phyloP scores from a whole-genome alignment of 2,113 vertebrate species.

The Ivindomyrus marchei region DNA sequence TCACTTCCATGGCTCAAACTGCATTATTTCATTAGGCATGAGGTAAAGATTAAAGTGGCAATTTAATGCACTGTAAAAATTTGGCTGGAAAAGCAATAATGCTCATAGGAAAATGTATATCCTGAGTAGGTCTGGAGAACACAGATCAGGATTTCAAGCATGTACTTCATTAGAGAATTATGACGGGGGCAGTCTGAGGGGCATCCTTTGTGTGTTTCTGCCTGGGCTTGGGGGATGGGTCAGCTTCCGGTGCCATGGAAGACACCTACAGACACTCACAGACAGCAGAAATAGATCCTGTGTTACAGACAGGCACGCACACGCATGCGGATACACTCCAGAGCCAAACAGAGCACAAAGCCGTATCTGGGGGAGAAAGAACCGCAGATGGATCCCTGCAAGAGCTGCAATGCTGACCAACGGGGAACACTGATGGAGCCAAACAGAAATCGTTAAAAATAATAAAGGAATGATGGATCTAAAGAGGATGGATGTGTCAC shows the following conservation, averaged over 20 bases:
- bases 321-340: not conserved
- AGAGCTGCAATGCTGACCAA: not conserved
- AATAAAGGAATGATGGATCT: not conserved
- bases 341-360: not conserved
- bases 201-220: not conserved
- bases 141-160: not conserved
- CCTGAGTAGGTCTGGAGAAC: not conserved
- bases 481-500: not conserved
- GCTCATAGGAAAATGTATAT: not conserved
- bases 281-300: not conserved
- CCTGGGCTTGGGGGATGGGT: not conserved
- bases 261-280: not conserved
- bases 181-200: not conserved
- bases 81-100: not conserved
- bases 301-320: not conserved
- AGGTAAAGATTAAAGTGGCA: constrained; percentile 11
- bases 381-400: not conserved
- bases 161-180: constrained; percentile 6
- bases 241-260: not conserved
- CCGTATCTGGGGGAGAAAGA: not conserved
- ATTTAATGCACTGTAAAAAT: constrained; percentile 8
- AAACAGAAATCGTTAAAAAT: not conserved
- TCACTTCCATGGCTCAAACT: not conserved
- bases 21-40: constrained; percentile 3
- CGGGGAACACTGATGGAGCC: not conserved